Conservation (phyloP, 2,113 vertebrate genomes). For the Nipponia nippon region DNA sequence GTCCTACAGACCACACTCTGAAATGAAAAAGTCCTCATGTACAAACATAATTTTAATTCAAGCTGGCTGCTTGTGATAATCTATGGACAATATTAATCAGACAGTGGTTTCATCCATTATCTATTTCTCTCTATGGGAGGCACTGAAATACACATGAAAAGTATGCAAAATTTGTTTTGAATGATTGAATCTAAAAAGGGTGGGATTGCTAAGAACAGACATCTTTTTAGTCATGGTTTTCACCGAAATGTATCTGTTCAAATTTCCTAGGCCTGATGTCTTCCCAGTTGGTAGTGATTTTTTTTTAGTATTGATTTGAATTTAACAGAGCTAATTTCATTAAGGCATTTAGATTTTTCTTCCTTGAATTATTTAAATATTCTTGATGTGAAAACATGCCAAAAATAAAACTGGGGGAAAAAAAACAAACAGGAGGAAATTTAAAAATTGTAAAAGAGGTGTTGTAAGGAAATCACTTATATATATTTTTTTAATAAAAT, state of each 20-base stretch:
- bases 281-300: neutral
- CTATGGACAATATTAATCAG: conserved; percentile 34
- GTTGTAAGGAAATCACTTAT: neutral
- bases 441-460: neutral
- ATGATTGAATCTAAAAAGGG: conserved; percentile 14
- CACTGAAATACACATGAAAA: conserved; percentile 42
- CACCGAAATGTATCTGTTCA: conserved; percentile 9
- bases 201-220: neutral
- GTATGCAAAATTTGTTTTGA: conserved; percentile 52
- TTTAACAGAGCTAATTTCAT: conserved; percentile 12
- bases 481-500: neutral
- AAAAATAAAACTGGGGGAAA: neutral
- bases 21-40: neutral
- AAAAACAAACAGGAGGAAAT: neutral
- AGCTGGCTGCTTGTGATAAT: neutral
- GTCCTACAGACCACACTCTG: neutral
- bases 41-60: neutral
- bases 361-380: conserved; percentile 1
- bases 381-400: neutral
- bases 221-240: conserved; percentile 37
- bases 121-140: conserved; percentile 23
- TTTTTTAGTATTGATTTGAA: conserved; percentile 17
- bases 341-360: neutral
- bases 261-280: neutral
- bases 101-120: conserved; percentile 19